A percentile compares a stretch with the other conserved stretches of the same genome.
Evolutionary conservation across 2,113 vertebrate species (phyloP).

Genomic region (Diadophis punctatus): DNA sequence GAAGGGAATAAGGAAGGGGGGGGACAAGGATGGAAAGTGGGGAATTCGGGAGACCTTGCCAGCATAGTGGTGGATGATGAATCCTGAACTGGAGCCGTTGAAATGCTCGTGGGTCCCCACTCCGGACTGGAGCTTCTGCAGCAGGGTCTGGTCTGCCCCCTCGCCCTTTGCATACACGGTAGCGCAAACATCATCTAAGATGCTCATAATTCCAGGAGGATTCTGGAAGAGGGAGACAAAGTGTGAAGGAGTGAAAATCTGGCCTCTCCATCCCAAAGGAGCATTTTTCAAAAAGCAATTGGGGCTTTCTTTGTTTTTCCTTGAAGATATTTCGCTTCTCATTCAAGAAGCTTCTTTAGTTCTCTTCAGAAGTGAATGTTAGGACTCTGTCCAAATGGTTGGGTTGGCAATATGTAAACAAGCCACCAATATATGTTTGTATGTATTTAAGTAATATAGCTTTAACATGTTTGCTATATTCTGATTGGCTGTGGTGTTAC

Average conservation of each 20-base stretch:
- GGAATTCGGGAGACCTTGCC: conserved; percentile 70
- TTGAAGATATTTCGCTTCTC: too few relatives aligned
- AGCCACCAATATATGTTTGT: too few relatives aligned
- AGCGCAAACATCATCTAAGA: conserved; percentile 94
- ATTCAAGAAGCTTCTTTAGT: too few relatives aligned
- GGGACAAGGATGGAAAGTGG: not conserved
- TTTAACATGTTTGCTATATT: too few relatives aligned
- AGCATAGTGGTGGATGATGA: conserved; percentile 94
- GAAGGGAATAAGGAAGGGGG: not conserved
- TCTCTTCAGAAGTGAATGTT: too few relatives aligned
- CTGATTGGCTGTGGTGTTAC: too few relatives aligned
- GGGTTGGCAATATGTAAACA: too few relatives aligned
- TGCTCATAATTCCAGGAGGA: conserved; percentile 94
- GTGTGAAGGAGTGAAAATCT: not conserved
- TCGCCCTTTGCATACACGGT: conserved; percentile 94
- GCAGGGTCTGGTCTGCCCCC: conserved; percentile 85
- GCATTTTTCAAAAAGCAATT: too few relatives aligned
- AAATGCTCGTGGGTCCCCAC: conserved; percentile 95
- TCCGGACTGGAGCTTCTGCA: conserved; percentile 90
- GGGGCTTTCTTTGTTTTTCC: too few relatives aligned
- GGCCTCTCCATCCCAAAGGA: not conserved
- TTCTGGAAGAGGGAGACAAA: conserved; percentile 64
- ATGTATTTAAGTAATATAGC: too few relatives aligned
- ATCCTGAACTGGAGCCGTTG: conserved; percentile 92
- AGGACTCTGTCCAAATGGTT: too few relatives aligned